Conservation (phyloP, 2,888 invertebrate genomes). For the Stenurella melanura region DNA sequence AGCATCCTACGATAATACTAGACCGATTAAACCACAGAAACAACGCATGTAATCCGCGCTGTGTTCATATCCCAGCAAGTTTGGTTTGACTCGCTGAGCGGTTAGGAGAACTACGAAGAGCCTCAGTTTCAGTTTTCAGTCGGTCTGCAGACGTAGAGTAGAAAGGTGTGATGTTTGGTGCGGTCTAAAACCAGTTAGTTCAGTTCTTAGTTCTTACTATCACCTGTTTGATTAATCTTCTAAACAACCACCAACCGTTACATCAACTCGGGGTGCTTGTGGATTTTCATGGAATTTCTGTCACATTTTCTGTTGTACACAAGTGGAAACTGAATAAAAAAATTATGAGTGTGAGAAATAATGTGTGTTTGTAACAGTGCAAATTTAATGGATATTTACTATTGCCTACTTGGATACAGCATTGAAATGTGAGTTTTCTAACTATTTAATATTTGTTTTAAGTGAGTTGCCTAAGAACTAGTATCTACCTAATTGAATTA, state of each 20-base stretch:
- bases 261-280: conserved; percentile 31
- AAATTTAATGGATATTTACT: conserved; percentile 52
- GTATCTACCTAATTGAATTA: neutral
- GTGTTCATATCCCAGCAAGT: conserved; percentile 25
- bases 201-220: conserved; percentile 43
- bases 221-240: conserved; percentile 45
- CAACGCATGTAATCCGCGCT: conserved; percentile 31
- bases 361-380: conserved; percentile 47
- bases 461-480: neutral
- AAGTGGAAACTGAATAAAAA: conserved; percentile 8
- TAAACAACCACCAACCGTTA: conserved; percentile 34
- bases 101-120: conserved; percentile 22
- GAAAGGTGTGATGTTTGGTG: conserved; percentile 24
- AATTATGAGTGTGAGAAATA: conserved; percentile 46
- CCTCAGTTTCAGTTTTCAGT: conserved; percentile 46
- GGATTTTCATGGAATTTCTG: conserved; percentile 24
- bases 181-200: conserved; percentile 44
- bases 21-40: neutral
- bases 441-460: neutral
- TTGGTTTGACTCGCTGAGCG: conserved; percentile 30
- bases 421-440: conserved; percentile 36
- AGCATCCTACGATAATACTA: neutral
- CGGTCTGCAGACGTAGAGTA: conserved; percentile 34
- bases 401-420: conserved; percentile 37
- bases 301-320: conserved; percentile 18